phyloP scores from a whole-genome alignment of 53 echinoderm and acorn worm species.

The Apostichopus leukothele region DNA sequence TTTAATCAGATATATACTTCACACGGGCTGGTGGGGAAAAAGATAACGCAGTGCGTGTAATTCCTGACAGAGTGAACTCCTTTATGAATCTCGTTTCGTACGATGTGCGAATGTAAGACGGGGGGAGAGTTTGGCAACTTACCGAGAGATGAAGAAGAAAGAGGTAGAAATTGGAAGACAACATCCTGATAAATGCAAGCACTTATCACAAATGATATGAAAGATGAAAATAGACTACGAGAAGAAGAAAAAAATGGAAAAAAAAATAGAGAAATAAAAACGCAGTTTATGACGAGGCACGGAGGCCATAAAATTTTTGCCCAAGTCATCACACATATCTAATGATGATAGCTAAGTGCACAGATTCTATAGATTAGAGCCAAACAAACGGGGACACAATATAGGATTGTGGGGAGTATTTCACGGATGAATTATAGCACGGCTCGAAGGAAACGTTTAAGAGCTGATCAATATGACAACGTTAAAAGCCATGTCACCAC shows the following conservation, averaged over 20 bases:
- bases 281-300: not conserved
- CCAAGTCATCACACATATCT: not conserved
- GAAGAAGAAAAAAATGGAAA: not conserved
- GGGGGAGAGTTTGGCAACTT: not conserved
- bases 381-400: not conserved
- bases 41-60: not conserved
- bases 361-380: not conserved
- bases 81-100: not conserved
- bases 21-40: not conserved
- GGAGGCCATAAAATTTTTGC: not conserved
- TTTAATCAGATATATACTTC: constrained; percentile 27
- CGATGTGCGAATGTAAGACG: not conserved
- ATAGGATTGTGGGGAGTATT: constrained; percentile 13
- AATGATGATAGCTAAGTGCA: constrained; percentile 41
- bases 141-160: not conserved
- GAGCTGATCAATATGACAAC: constrained; percentile 29
- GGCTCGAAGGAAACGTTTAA: constrained; percentile 20
- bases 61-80: not conserved
- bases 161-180: not conserved
- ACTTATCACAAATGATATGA: too few relatives aligned
- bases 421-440: constrained; percentile 17
- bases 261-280: not conserved
- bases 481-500: constrained; percentile 41
- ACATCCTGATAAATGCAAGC: too few relatives aligned
- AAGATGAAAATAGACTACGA: too few relatives aligned